These are phyloP conservation scores for Xenopus tropicalis DNA, from an alignment of 2,113 vertebrate species.

Conservation along the genomic window UCB_Xtro_10.0 CM004444.2:46381001-46381500, in stretches of 20 bases:
- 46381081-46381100: too few relatives aligned
- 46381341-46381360: slow-evolving; percentile 95
- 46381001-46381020: too few relatives aligned
- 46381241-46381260: not conserved
- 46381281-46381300: not conserved
- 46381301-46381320: not conserved
- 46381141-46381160: too few relatives aligned
- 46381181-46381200: too few relatives aligned
- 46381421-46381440: slow-evolving; percentile 92
- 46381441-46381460: slow-evolving; percentile 95
- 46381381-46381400: slow-evolving; percentile 95
- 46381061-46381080: too few relatives aligned
- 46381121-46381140: too few relatives aligned
- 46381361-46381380: slow-evolving; percentile 92
- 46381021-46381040: too few relatives aligned
- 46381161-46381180: too few relatives aligned
- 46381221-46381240: too few relatives aligned
- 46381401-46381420: slow-evolving; percentile 98
- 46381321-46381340: slow-evolving; percentile 73
- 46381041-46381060: too few relatives aligned
- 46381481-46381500: slow-evolving; percentile 93
- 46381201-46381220: too few relatives aligned
- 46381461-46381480: slow-evolving; percentile 96
- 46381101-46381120: too few relatives aligned
- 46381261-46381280: not conserved